A percentile compares a stretch with the other conserved stretches of the same genome.
Conservation (phyloP, 2,888 invertebrate genomes). For the Caenorhabditis plicata region DNA sequence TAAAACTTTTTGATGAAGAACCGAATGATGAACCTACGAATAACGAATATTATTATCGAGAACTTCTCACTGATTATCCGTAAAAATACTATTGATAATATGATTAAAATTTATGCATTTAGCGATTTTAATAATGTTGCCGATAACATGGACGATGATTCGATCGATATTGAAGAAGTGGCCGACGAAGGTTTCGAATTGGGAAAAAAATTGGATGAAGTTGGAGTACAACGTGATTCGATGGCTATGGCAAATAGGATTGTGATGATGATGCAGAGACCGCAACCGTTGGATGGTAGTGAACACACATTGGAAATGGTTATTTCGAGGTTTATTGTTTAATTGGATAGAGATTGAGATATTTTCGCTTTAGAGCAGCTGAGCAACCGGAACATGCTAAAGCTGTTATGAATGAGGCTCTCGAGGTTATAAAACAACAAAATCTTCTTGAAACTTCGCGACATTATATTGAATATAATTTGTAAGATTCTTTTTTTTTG, state of each 20-base stretch:
- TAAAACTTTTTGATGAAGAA: background rate
- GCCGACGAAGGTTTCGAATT: no score
- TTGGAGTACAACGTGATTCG: no score
- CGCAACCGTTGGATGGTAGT: background rate
- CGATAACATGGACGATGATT: background rate
- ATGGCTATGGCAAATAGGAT: background rate
- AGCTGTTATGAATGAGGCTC: background rate
- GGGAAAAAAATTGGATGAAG: no score
- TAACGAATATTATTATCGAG: background rate
- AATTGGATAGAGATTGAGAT: background rate
- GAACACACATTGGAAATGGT: background rate
- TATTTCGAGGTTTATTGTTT: background rate
- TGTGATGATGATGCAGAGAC: background rate
- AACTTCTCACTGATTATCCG: slow-evolving; percentile 4
- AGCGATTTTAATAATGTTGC: background rate
- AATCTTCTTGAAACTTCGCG: slow-evolving; percentile 7
- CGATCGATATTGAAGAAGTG: slow-evolving; percentile 1
- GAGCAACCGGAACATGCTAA: background rate
- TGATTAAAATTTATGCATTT: background rate
- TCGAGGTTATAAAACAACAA: slow-evolving; percentile 12
- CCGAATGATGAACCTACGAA: background rate
- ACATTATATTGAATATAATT: background rate
- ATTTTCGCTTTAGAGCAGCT: background rate
- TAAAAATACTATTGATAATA: no score
- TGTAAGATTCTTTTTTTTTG: background rate